These are phyloP conservation scores for Ennomos quercinarius DNA, from an alignment of 2,888 invertebrate species.

Conservation along the genomic window DNA sequence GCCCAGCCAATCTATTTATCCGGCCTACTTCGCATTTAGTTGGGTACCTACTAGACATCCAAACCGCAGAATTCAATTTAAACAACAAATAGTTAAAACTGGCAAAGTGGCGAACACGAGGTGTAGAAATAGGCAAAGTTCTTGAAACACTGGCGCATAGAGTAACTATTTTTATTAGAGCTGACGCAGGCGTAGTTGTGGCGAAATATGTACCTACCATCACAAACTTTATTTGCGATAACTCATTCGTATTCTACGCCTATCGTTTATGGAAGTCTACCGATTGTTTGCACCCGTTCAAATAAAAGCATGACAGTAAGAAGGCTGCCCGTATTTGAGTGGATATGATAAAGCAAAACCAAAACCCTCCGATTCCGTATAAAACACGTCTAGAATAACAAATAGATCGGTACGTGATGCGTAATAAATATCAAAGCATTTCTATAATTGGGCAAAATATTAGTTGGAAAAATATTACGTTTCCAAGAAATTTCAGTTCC, in stretches of 20 bases:
- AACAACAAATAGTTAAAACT: constrained; percentile 32
- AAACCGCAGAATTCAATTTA: constrained; percentile 48
- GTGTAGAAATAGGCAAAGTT: constrained; percentile 53
- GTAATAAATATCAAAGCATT: constrained; percentile 14
- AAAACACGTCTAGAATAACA: constrained; percentile 33
- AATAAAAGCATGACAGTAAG: constrained; percentile 15
- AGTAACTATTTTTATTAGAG: no score
- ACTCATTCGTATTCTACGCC: constrained; percentile 49
- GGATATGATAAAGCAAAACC: constrained; percentile 37
- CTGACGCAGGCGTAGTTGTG: constrained; percentile 25
- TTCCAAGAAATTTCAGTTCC: no score
- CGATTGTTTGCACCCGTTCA: constrained; percentile 39
- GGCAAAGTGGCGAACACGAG: constrained; percentile 28
- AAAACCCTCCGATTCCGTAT: constrained; percentile 18
- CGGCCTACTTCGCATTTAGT: constrained; percentile 19
- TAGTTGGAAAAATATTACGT: not conserved
- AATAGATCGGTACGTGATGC: constrained; percentile 29
- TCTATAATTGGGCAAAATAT: constrained; percentile 6
- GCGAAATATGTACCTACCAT: constrained; percentile 42
- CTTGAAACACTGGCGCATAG: constrained; percentile 37
- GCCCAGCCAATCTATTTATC: constrained; percentile 14
- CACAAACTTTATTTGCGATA: constrained; percentile 49
- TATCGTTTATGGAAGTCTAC: constrained; percentile 47
- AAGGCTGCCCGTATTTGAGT: constrained; percentile 17
- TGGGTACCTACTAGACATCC: constrained; percentile 11